These are phyloP conservation scores for Metallyticus violacea DNA, from an alignment of 2,888 invertebrate species.

Conservation along the genomic window DNA sequence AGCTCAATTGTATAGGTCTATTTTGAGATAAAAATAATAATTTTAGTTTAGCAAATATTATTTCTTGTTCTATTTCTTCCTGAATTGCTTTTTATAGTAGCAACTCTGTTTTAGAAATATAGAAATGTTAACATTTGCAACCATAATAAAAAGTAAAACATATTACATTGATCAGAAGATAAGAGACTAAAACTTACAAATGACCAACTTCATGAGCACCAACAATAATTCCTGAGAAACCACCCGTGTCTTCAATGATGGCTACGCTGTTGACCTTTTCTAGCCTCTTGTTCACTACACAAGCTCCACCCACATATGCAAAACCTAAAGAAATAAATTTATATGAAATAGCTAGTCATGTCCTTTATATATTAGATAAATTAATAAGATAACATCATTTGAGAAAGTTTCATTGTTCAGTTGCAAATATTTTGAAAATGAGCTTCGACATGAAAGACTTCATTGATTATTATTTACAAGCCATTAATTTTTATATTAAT, in stretches of 20 bases:
- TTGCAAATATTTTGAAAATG: not conserved
- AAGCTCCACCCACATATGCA: constrained; percentile 94
- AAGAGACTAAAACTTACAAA: constrained; percentile 80
- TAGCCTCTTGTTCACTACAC: constrained; percentile 90
- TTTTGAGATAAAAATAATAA: too few species aligned
- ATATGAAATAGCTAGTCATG: too few species aligned
- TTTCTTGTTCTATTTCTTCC: too few species aligned
- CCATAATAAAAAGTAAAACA: too few species aligned
- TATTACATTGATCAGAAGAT: too few species aligned
- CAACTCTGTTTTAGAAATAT: too few species aligned
- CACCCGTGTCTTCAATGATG: constrained; percentile 94
- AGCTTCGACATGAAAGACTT: not conserved
- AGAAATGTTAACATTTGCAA: too few species aligned
- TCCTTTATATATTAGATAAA: not conserved
- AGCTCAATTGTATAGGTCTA: too few species aligned
- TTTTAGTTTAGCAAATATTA: too few species aligned
- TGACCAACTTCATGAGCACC: constrained; percentile 96
- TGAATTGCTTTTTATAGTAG: too few species aligned
- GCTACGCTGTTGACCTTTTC: constrained; percentile 96
- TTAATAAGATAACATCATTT: not conserved
- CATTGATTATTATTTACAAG: not conserved
- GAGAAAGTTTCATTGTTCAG: not conserved
- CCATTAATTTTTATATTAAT: not conserved
- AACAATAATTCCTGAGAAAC: constrained; percentile 94
- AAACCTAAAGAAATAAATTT: constrained; percentile 62